These are phyloP conservation scores for Phrynocephalus guinanensis DNA, from an alignment of 2,797 vertebrate species.

Conservation along the genomic window DNA sequence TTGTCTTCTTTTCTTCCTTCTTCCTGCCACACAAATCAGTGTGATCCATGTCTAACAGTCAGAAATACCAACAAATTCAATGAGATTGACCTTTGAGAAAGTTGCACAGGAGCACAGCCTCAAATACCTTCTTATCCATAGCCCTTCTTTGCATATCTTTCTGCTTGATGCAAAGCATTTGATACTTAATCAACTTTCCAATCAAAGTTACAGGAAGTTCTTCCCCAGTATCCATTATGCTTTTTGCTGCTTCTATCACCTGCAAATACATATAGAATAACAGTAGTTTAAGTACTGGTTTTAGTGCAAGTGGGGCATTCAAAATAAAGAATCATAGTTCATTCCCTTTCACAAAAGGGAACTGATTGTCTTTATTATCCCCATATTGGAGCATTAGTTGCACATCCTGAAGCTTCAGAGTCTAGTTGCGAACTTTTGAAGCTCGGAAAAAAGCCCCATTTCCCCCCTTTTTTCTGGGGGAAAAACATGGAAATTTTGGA, in stretches of 20 bases:
- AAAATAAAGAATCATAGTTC: neutral
- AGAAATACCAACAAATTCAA: neutral
- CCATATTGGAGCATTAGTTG: no score
- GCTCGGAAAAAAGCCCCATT: no score
- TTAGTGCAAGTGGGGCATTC: neutral
- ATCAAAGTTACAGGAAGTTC: constrained; percentile 85
- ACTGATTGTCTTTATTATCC: no score
- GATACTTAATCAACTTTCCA: constrained; percentile 92
- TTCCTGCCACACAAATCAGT: neutral
- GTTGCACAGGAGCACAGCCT: neutral
- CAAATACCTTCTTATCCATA: constrained; percentile 77
- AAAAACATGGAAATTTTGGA: no score
- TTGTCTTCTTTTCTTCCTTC: neutral
- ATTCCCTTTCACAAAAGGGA: neutral
- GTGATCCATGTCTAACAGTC: neutral
- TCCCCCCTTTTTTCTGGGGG: no score
- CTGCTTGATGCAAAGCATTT: constrained; percentile 86
- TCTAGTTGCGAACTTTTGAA: no score
- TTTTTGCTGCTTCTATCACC: constrained; percentile 85
- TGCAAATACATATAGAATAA: constrained; percentile 60
- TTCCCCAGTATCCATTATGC: constrained; percentile 81
- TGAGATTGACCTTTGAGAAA: neutral
- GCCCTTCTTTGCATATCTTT: constrained; percentile 81
- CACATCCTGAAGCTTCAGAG: no score
- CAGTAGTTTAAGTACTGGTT: neutral